Evolutionary conservation across 2,113 vertebrate species (phyloP).

Genomic region (Opisthocomus hoazin): DNA sequence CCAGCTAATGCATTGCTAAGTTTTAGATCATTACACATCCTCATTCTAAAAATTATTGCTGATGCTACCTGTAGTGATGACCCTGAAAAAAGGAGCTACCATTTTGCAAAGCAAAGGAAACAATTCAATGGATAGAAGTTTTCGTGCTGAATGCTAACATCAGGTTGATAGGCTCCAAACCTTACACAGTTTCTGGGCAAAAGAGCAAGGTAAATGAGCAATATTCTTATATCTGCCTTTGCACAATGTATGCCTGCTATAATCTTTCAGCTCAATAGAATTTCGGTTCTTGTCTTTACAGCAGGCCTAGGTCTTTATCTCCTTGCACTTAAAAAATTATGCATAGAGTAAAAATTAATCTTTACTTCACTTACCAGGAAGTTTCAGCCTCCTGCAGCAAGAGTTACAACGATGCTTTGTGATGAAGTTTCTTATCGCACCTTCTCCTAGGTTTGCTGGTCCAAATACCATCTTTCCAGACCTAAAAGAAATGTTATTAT

Average conservation of each 20-base stretch:
- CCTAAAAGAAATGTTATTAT: slow-evolving; percentile 65
- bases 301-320: neutral
- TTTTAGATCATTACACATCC: neutral
- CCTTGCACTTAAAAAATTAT: neutral
- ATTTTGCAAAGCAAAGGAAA: neutral
- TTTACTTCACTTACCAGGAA: slow-evolving; percentile 76
- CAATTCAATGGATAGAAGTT: neutral
- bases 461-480: slow-evolving; percentile 89
- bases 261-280: slow-evolving; percentile 29
- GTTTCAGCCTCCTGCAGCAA: slow-evolving; percentile 85
- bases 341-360: neutral
- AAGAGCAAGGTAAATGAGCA: neutral
- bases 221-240: neutral
- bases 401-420: slow-evolving; percentile 89
- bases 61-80: neutral
- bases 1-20: neutral
- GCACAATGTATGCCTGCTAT: neutral
- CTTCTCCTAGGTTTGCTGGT: slow-evolving; percentile 88
- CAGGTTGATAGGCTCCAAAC: neutral
- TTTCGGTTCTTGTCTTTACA: slow-evolving; percentile 20
- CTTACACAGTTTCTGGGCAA: neutral
- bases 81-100: neutral
- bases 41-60: neutral
- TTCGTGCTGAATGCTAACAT: neutral
- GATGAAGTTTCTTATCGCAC: slow-evolving; percentile 86